Evolutionary conservation across 2,888 invertebrate species (phyloP).

Genomic region (Drosophila anomalipes): DNA sequence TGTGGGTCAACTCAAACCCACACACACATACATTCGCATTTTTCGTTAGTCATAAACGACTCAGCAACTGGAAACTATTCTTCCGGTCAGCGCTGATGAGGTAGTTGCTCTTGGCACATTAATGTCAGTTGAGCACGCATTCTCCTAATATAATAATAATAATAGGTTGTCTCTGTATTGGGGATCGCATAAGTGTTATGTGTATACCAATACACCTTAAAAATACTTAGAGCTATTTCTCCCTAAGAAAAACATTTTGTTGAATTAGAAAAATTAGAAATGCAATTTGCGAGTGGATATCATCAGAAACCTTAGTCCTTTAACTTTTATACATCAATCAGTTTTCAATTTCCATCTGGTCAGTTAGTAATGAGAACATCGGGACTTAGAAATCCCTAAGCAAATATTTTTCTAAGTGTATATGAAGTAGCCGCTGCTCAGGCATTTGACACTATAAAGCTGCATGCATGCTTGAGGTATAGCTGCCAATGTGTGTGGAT

Average conservation of each 20-base stretch:
- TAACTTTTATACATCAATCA: no score
- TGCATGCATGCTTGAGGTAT: conserved; percentile 43
- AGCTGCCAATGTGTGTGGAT: conserved; percentile 18
- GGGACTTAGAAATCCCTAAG: no score
- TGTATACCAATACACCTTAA: conserved; percentile 9
- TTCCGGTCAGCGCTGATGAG: conserved; percentile 26
- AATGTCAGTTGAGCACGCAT: conserved; percentile 60
- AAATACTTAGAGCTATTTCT: not conserved
- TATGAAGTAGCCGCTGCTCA: conserved; percentile 22
- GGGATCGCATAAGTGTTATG: conserved; percentile 36
- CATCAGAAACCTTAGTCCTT: no score
- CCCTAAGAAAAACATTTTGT: no score
- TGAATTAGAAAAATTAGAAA: no score
- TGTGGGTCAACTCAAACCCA: conserved; percentile 24
- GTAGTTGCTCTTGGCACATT: conserved; percentile 43
- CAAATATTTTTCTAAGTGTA: not conserved
- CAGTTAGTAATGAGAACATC: not conserved
- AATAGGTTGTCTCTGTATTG: not conserved
- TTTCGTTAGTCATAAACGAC: conserved; percentile 40
- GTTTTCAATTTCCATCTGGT: not conserved
- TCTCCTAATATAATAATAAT: not conserved
- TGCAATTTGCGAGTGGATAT: no score
- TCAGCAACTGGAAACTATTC: conserved; percentile 45
- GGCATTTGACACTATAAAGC: conserved; percentile 58
- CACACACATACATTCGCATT: not conserved